Conservation (phyloP, 2,888 invertebrate species). For the Plebejus anna region DNA sequence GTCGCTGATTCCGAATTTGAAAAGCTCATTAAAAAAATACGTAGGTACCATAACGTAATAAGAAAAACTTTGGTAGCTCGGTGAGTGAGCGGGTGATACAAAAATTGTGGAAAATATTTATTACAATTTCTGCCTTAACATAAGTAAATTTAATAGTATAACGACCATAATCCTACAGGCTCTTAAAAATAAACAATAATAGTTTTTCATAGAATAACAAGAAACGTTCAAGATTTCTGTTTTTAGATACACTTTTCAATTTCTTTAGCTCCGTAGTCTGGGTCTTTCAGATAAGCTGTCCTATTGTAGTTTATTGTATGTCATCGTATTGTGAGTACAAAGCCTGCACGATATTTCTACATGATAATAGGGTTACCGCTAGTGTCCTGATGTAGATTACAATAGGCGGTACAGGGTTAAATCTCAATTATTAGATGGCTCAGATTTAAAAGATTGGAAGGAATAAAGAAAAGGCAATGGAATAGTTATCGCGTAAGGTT, state of each 20-base stretch:
- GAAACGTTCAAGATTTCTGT: not conserved
- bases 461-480: too few species aligned
- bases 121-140: too few species aligned
- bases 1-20: too few species aligned
- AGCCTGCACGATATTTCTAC: slow-evolving; percentile 12
- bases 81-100: too few species aligned
- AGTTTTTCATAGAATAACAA: not conserved
- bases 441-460: not conserved
- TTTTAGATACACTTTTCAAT: slow-evolving; percentile 12
- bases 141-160: too few species aligned
- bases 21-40: too few species aligned
- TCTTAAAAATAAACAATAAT: not conserved
- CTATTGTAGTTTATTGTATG: slow-evolving; percentile 18
- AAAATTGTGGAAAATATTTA: too few species aligned
- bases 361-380: not conserved
- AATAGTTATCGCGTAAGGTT: too few species aligned
- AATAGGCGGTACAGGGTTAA: not conserved
- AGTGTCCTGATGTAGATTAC: slow-evolving; percentile 1
- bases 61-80: too few species aligned
- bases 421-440: not conserved
- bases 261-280: not conserved
- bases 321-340: slow-evolving; percentile 14
- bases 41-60: too few species aligned
- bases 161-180: not conserved
- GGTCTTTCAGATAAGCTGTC: slow-evolving; percentile 10